These are phyloP conservation scores for Drosophila nigromelanica DNA, from an alignment of 1,140 invertebrate species.

Conservation along the genomic window DNA sequence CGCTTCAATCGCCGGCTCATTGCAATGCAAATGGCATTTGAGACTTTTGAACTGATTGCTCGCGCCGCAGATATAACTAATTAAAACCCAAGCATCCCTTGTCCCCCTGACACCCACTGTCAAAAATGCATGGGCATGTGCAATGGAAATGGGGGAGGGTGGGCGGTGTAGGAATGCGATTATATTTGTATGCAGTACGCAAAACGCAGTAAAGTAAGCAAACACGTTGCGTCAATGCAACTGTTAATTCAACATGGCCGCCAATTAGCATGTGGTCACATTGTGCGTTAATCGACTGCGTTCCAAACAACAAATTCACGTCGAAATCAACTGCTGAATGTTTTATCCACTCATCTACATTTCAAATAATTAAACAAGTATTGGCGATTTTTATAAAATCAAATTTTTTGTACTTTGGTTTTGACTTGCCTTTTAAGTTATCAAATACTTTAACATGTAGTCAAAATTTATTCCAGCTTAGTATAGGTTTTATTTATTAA, in stretches of 20 bases:
- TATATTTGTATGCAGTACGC: slow-evolving; percentile 20
- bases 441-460: too few relatives aligned
- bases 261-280: slow-evolving; percentile 58
- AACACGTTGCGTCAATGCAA: slow-evolving; percentile 31
- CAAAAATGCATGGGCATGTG: neutral
- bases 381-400: too few relatives aligned
- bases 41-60: slow-evolving; percentile 49
- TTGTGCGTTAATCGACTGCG: slow-evolving; percentile 10
- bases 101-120: neutral
- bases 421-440: too few relatives aligned
- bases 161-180: slow-evolving; percentile 28
- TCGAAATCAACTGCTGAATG: neutral
- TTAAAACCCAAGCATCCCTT: slow-evolving; percentile 53
- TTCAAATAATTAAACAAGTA: too few relatives aligned
- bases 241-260: slow-evolving; percentile 48
- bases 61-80: slow-evolving; percentile 59
- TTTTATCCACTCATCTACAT: neutral
- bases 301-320: neutral
- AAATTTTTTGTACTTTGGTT: too few relatives aligned
- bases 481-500: too few relatives aligned
- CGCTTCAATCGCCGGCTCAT: slow-evolving; percentile 46
- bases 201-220: slow-evolving; percentile 39
- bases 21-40: slow-evolving; percentile 59
- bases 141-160: neutral
- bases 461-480: too few relatives aligned